phyloP scores from a whole-genome alignment of 2,797 vertebrate genomes.

The Liasis olivaceus region DNA sequence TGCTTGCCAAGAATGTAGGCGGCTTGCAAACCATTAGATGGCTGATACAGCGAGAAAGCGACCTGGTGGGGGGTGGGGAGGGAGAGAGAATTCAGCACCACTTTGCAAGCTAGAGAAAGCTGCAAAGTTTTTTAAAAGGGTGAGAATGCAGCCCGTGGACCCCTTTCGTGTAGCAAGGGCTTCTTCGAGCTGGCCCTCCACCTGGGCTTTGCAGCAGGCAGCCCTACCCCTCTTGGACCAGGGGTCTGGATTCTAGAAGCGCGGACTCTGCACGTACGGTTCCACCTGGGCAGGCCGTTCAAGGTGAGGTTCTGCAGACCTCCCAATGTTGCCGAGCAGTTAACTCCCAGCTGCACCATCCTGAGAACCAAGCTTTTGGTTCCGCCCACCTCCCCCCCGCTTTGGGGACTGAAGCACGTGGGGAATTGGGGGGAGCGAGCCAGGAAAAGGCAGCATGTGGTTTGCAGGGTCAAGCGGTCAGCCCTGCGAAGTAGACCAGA shows the following conservation, averaged over 20 bases:
- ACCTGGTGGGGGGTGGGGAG: neutral
- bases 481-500: neutral
- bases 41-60: neutral
- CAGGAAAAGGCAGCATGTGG: too few relatives aligned
- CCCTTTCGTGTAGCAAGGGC: neutral
- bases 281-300: too few relatives aligned
- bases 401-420: neutral
- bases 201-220: neutral
- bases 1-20: conserved; percentile 20
- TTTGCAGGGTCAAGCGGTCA: neutral
- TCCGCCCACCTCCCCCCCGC: neutral
- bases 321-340: neutral
- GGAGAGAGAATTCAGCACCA: too few relatives aligned
- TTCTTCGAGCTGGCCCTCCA: neutral
- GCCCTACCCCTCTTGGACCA: neutral
- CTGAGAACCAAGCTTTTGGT: neutral
- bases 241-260: neutral
- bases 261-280: neutral
- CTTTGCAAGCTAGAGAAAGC: neutral
- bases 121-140: neutral
- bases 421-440: neutral
- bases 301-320: neutral
- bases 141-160: neutral
- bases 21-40: neutral
- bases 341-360: neutral